Evolutionary conservation across 2,888 invertebrate species (phyloP).

Genomic region (Chironomus riparius): DNA sequence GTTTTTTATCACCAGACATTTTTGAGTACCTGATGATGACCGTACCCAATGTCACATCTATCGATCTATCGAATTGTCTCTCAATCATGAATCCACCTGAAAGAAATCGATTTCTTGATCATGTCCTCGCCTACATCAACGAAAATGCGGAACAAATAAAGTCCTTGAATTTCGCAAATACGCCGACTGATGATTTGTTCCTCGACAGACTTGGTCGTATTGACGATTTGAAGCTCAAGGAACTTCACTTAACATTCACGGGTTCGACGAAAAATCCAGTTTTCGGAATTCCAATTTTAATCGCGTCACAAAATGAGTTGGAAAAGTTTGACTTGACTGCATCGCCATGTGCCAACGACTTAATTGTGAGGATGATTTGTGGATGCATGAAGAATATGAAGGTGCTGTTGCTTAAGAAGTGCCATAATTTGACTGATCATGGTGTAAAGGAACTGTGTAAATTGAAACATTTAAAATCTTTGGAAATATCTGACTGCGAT

Average conservation of each 20-base stretch:
- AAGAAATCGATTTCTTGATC: constrained; percentile 9
- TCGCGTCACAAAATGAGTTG: not conserved
- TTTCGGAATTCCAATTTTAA: constrained; percentile 13
- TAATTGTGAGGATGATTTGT: not conserved
- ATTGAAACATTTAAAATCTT: not conserved
- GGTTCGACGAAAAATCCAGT: constrained; percentile 19
- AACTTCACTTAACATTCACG: constrained; percentile 17
- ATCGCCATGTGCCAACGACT: constrained; percentile 13
- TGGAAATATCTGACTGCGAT: constrained; percentile 24
- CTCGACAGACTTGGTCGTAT: constrained; percentile 5
- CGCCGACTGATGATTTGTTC: constrained; percentile 20
- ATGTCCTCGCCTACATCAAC: not conserved
- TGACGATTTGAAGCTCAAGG: not conserved
- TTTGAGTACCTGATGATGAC: constrained; percentile 22
- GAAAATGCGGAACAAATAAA: not conserved
- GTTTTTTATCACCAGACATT: constrained; percentile 5
- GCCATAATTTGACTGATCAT: constrained; percentile 21
- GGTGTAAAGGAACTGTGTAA: constrained; percentile 9
- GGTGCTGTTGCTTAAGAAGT: constrained; percentile 13
- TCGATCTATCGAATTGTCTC: constrained; percentile 18
- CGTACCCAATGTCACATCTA: not conserved
- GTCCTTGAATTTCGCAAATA: constrained; percentile 4
- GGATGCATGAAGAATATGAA: constrained; percentile 5
- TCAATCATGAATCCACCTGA: constrained; percentile 7
- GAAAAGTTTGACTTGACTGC: constrained; percentile 23